Evolutionary conservation across 2,797 vertebrate species (phyloP).

Genomic region (Apogon hyalosoma): DNA sequence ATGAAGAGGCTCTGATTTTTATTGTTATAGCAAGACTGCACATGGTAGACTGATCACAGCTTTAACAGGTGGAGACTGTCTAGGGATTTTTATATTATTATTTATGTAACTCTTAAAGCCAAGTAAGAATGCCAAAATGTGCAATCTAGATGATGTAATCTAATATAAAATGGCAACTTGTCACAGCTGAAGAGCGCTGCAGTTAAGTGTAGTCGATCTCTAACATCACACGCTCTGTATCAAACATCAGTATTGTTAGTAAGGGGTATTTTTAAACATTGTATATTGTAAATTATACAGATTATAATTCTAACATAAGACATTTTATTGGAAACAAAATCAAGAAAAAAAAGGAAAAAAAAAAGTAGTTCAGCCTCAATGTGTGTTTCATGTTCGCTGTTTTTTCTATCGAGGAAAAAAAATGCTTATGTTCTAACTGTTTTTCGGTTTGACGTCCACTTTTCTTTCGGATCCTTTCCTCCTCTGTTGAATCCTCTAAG

Average conservation of each 20-base stretch:
- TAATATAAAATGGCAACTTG: slow-evolving; percentile 89
- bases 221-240: slow-evolving; percentile 89
- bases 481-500: slow-evolving; percentile 82
- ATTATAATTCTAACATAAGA: slow-evolving; percentile 97
- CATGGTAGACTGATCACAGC: slow-evolving; percentile 45
- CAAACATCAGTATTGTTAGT: slow-evolving; percentile 96
- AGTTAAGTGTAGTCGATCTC: slow-evolving; percentile 89
- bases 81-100: slow-evolving; percentile 35
- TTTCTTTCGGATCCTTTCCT: slow-evolving; percentile 45
- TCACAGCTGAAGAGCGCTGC: slow-evolving; percentile 87
- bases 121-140: slow-evolving; percentile 82
- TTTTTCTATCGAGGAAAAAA: slow-evolving; percentile 78
- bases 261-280: slow-evolving; percentile 95
- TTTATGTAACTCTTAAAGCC: slow-evolving; percentile 60
- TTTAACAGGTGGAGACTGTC: slow-evolving; percentile 50
- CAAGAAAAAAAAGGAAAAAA: slow-evolving; percentile 89
- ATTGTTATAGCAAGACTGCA: slow-evolving; percentile 11
- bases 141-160: slow-evolving; percentile 89
- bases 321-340: slow-evolving; percentile 86
- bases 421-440: no score
- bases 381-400: slow-evolving; percentile 95
- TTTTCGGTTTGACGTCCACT: slow-evolving; percentile 43
- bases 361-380: slow-evolving; percentile 91
- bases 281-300: slow-evolving; percentile 99
- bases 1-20: slow-evolving; percentile 36